phyloP scores from a whole-genome alignment of 2,113 vertebrate species.

The Apteryx mantelli region DNA sequence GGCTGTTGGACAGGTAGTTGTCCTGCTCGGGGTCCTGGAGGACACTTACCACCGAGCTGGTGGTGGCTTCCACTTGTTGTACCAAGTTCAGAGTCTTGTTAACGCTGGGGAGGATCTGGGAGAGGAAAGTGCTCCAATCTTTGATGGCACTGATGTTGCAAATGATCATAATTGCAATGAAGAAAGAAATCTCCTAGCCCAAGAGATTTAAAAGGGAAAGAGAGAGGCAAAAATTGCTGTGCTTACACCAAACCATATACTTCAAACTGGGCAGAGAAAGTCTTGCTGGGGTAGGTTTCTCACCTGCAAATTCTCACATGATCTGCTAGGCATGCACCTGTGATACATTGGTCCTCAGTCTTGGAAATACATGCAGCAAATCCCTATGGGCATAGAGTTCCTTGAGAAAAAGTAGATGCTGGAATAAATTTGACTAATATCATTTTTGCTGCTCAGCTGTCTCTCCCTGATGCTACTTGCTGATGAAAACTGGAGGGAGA shows the following conservation, averaged over 20 bases:
- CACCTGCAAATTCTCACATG: constrained; percentile 42
- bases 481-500: not conserved
- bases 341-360: not conserved
- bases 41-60: constrained; percentile 83
- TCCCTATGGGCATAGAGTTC: constrained; percentile 13
- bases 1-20: constrained; percentile 79
- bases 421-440: not conserved
- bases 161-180: constrained; percentile 79
- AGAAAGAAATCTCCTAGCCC: constrained; percentile 20
- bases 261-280: not conserved
- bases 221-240: not conserved
- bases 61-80: constrained; percentile 82
- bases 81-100: constrained; percentile 85
- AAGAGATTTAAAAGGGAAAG: constrained; percentile 27
- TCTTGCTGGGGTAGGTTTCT: not conserved
- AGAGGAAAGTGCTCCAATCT: constrained; percentile 88
- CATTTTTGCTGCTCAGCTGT: constrained; percentile 19
- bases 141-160: constrained; percentile 89
- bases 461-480: not conserved
- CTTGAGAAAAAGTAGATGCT: constrained; percentile 23
- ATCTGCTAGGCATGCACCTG: not conserved
- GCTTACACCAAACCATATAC: constrained; percentile 20
- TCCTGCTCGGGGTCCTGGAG: constrained; percentile 82
- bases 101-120: constrained; percentile 86
- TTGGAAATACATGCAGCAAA: not conserved